Evolutionary conservation across 2,797 vertebrate genomes (phyloP).

Genomic region (Acestrorhynchus altus): DNA sequence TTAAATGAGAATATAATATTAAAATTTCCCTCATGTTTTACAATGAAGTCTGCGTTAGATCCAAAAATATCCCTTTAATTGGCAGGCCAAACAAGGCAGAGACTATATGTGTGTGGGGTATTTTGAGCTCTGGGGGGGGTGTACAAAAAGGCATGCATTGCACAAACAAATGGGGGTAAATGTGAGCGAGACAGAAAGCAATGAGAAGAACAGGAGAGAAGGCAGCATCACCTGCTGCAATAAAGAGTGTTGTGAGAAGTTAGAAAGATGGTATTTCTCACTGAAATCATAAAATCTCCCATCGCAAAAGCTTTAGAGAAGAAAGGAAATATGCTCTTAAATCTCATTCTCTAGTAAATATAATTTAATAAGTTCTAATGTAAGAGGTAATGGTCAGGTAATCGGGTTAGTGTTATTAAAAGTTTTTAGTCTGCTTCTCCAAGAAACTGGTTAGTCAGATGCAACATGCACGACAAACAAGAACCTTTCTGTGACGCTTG

Average conservation of each 20-base stretch:
- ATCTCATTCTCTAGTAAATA: no score
- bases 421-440: no score
- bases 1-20: slow-evolving; percentile 33
- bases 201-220: slow-evolving; percentile 23
- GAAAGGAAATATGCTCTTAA: no score
- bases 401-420: no score
- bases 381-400: no score
- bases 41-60: slow-evolving; percentile 37
- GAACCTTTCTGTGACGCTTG: no score
- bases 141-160: slow-evolving; percentile 60
- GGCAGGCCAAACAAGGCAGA: slow-evolving; percentile 57
- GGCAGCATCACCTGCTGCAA: slow-evolving; percentile 70
- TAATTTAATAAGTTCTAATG: no score
- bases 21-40: slow-evolving; percentile 35
- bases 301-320: not conserved
- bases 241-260: slow-evolving; percentile 68
- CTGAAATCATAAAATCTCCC: not conserved
- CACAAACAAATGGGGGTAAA: slow-evolving; percentile 41
- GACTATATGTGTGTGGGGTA: slow-evolving; percentile 70
- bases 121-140: slow-evolving; percentile 66
- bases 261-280: slow-evolving; percentile 34
- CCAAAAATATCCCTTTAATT: slow-evolving; percentile 72
- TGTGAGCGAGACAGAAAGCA: slow-evolving; percentile 24
- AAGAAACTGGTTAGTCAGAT: no score
- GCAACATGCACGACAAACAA: no score